Evolutionary conservation across 2,113 vertebrate genomes (phyloP).

Genomic region (Cheilinus undulatus): DNA sequence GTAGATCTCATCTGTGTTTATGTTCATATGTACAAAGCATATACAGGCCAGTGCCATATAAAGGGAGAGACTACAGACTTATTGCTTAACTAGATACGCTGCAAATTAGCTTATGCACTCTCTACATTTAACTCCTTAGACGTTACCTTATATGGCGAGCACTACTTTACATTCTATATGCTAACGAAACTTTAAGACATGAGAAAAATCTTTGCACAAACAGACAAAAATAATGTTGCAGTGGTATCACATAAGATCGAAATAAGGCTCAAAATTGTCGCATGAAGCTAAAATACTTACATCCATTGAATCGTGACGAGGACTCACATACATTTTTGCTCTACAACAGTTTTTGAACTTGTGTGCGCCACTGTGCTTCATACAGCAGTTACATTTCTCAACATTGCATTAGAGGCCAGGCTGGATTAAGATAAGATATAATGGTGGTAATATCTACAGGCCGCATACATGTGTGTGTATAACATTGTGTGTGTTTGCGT

Average conservation of each 20-base stretch:
- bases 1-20: conserved; percentile 61
- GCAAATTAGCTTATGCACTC: conserved; percentile 72
- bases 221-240: conserved; percentile 32
- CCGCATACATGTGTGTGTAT: conserved; percentile 26
- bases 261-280: conserved; percentile 58
- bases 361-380: conserved; percentile 56
- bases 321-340: conserved; percentile 45
- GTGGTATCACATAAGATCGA: conserved; percentile 43
- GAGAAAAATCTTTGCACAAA: conserved; percentile 64
- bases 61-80: conserved; percentile 84
- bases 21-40: conserved; percentile 79
- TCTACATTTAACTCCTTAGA: conserved; percentile 70
- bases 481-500: conserved; percentile 17
- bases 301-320: conserved; percentile 47
- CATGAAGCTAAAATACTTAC: conserved; percentile 52
- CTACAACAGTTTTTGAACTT: conserved; percentile 46
- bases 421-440: conserved; percentile 57
- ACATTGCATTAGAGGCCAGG: conserved; percentile 52
- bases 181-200: conserved; percentile 61
- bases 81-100: conserved; percentile 87
- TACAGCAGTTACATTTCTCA: conserved; percentile 44
- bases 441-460: conserved; percentile 61
- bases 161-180: conserved; percentile 74
- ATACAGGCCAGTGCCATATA: conserved; percentile 80
- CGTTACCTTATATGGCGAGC: conserved; percentile 72